These are phyloP conservation scores for Julus scanicus DNA, from an alignment of 2,888 invertebrate genomes.

Conservation along the genomic window DNA sequence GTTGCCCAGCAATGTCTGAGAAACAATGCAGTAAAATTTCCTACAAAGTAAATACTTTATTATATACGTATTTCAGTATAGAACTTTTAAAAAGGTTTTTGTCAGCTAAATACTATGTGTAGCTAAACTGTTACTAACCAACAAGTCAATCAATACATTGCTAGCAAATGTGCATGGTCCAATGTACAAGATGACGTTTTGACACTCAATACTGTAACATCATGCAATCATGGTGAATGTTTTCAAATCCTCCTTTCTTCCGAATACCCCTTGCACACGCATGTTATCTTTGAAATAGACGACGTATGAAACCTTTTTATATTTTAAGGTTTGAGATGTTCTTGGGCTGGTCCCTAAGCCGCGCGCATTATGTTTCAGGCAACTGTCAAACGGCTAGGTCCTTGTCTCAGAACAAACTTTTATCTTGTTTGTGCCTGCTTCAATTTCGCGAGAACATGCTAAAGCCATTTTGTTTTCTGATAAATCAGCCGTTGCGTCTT, in stretches of 20 bases:
- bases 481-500: background rate
- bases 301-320: background rate
- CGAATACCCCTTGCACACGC: no score
- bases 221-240: background rate
- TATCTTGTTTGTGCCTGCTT: background rate
- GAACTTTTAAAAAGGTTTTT: no score
- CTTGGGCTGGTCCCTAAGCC: background rate
- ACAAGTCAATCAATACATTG: no score
- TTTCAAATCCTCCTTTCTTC: no score
- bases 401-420: background rate
- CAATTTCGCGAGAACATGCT: conserved; percentile 6
- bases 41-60: no score
- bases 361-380: background rate
- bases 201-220: background rate
- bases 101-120: no score
- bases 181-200: no score
- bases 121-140: no score
- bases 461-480: background rate
- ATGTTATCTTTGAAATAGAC: background rate
- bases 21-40: no score
- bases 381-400: background rate
- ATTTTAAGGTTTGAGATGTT: background rate
- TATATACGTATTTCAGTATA: no score
- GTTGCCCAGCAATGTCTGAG: no score
- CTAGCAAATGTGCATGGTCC: no score